Evolutionary conservation across 1,140 invertebrate genomes (phyloP).

Genomic region (Samia ricini): DNA sequence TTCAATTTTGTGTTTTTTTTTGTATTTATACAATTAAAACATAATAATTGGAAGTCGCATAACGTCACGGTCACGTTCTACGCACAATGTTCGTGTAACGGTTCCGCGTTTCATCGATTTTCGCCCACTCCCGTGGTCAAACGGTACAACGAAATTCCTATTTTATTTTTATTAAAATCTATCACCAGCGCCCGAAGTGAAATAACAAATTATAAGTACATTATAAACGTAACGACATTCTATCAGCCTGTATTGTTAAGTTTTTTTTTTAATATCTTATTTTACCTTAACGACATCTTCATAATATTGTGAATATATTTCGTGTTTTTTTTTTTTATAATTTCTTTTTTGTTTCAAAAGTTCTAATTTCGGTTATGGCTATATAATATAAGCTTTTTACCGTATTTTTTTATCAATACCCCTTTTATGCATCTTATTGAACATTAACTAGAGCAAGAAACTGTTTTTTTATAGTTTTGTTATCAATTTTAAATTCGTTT

Average conservation of each 20-base stretch:
- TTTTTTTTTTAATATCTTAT: slow-evolving; percentile 37
- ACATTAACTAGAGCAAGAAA: background rate
- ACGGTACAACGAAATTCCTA: slow-evolving; percentile 55
- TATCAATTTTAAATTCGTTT: background rate
- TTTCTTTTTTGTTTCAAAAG: slow-evolving; percentile 1
- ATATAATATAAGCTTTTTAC: background rate
- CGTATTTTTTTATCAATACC: background rate
- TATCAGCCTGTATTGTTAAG: slow-evolving; percentile 14
- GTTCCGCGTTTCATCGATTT: slow-evolving; percentile 32
- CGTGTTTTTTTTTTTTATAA: background rate
- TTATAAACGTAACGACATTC: slow-evolving; percentile 42
- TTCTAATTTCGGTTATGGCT: slow-evolving; percentile 7
- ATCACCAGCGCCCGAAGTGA: slow-evolving; percentile 29
- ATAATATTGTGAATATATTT: slow-evolving; percentile 35
- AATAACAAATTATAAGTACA: slow-evolving; percentile 48
- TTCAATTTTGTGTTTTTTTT: slow-evolving; percentile 6
- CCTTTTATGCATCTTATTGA: background rate
- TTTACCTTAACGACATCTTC: slow-evolving; percentile 35
- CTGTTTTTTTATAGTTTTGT: background rate
- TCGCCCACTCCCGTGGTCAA: slow-evolving; percentile 49
- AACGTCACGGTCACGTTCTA: slow-evolving; percentile 59
- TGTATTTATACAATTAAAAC: background rate
- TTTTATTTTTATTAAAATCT: slow-evolving; percentile 50
- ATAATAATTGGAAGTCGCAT: slow-evolving; percentile 22
- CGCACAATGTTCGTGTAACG: slow-evolving; percentile 59